Evolutionary conservation across 92 coral and sea anemone genomes (phyloP).

Genomic region (Metridium senile): DNA sequence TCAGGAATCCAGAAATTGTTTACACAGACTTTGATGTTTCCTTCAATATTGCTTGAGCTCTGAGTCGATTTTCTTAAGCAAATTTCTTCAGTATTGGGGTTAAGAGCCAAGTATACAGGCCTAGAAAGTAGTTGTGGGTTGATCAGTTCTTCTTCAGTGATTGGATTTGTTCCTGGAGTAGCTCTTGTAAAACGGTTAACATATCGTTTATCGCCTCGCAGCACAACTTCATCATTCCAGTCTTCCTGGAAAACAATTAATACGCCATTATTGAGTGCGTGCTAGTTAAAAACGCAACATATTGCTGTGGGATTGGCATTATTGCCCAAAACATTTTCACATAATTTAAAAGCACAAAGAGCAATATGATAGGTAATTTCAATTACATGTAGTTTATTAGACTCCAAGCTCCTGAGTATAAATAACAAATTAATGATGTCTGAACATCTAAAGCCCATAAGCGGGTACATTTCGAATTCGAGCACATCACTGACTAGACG

Average conservation of each 20-base stretch:
- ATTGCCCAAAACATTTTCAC: no score
- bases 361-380: no score
- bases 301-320: no score
- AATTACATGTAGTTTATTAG: no score
- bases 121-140: background rate
- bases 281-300: no score
- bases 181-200: conserved; percentile 54
- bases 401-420: no score
- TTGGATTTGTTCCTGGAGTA: conserved; percentile 1
- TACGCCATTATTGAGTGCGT: no score
- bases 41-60: background rate
- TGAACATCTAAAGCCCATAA: no score
- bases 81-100: conserved; percentile 13
- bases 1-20: background rate
- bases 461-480: no score
- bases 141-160: background rate
- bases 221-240: conserved; percentile 53
- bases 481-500: no score
- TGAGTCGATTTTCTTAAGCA: conserved; percentile 25
- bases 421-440: no score
- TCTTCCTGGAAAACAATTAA: background rate
- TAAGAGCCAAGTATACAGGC: conserved; percentile 29
- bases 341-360: no score
- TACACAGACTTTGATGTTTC: background rate
- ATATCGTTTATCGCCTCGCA: conserved; percentile 54